Percentiles rank a stretch among this genome's conserved stretches.
These are phyloP conservation scores for Lophius americanus DNA, from an alignment of 2,797 vertebrate genomes.

Conservation along the genomic window DNA sequence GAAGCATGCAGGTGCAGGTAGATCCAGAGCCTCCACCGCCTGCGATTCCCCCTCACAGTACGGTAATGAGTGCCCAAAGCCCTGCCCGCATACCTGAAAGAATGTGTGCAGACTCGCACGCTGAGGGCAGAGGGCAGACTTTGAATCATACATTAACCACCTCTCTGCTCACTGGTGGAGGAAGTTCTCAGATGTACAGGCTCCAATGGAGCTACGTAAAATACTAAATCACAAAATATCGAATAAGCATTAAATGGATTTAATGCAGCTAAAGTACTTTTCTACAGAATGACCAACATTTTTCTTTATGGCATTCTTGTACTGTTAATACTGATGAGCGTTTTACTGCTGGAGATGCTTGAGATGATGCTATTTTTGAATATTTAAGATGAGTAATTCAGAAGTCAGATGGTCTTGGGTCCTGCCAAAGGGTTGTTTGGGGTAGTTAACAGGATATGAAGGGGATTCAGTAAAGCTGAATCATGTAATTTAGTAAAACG, in stretches of 20 bases:
- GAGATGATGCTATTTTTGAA: not conserved
- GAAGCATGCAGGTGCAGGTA: slow-evolving; percentile 94
- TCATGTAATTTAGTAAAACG: not conserved
- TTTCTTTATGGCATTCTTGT: not conserved
- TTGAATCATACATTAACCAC: slow-evolving; percentile 30
- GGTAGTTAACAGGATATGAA: not conserved
- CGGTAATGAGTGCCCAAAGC: slow-evolving; percentile 80
- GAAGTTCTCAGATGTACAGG: not conserved
- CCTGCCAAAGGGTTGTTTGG: not conserved
- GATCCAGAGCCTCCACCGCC: slow-evolving; percentile 90
- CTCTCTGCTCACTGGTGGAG: slow-evolving; percentile 1
- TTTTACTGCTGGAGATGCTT: not conserved
- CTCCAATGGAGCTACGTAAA: not conserved
- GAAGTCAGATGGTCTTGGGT: too few relatives aligned
- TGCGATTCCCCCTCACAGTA: slow-evolving; percentile 89
- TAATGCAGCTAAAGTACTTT: not conserved
- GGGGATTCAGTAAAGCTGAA: not conserved
- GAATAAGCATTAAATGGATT: not conserved
- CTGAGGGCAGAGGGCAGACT: slow-evolving; percentile 60
- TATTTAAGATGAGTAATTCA: not conserved
- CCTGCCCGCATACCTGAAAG: slow-evolving; percentile 87
- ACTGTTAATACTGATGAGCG: not conserved
- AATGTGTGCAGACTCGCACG: slow-evolving; percentile 69
- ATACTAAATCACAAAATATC: not conserved
- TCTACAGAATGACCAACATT: not conserved